A percentile compares a stretch with the other conserved stretches of the same genome.
Conservation (phyloP, 2,113 vertebrate species). For the Raja brachyura region DNA sequence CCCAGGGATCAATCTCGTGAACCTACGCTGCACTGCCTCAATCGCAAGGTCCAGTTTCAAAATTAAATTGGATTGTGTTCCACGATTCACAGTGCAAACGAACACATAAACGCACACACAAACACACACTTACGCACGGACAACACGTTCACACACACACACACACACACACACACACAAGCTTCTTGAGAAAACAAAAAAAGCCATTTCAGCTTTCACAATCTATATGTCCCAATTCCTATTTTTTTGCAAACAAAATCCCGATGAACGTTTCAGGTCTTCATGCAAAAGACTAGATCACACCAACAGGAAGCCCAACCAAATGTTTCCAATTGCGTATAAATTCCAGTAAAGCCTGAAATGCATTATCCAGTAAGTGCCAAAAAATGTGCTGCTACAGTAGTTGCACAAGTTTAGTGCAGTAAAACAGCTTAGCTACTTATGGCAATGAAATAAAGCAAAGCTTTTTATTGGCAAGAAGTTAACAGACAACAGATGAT, state of each 20-base stretch:
- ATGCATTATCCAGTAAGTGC: slow-evolving; percentile 30
- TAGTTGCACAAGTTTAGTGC: slow-evolving; percentile 36
- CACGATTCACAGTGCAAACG: not conserved
- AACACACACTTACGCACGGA: too few relatives aligned
- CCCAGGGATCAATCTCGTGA: too few relatives aligned
- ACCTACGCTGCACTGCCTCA: too few relatives aligned
- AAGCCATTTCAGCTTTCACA: not conserved
- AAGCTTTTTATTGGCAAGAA: slow-evolving; percentile 34
- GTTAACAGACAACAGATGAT: slow-evolving; percentile 34
- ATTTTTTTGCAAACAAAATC: not conserved
- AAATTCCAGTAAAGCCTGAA: slow-evolving; percentile 37
- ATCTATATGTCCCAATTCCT: not conserved
- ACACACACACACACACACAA: not conserved
- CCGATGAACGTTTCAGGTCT: not conserved
- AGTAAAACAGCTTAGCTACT: slow-evolving; percentile 38
- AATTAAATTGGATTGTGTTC: not conserved
- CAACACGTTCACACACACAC: not conserved
- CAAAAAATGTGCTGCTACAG: slow-evolving; percentile 38
- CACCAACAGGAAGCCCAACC: slow-evolving; percentile 32
- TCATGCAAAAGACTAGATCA: slow-evolving; percentile 33
- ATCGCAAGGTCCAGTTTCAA: slow-evolving; percentile 7
- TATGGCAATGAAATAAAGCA: slow-evolving; percentile 39
- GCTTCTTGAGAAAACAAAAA: not conserved
- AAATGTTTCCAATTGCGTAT: slow-evolving; percentile 36
- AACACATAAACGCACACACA: too few relatives aligned